Evolutionary conservation across 2,797 vertebrate species (phyloP).

Genomic region (Gymnothorax javanicus): DNA sequence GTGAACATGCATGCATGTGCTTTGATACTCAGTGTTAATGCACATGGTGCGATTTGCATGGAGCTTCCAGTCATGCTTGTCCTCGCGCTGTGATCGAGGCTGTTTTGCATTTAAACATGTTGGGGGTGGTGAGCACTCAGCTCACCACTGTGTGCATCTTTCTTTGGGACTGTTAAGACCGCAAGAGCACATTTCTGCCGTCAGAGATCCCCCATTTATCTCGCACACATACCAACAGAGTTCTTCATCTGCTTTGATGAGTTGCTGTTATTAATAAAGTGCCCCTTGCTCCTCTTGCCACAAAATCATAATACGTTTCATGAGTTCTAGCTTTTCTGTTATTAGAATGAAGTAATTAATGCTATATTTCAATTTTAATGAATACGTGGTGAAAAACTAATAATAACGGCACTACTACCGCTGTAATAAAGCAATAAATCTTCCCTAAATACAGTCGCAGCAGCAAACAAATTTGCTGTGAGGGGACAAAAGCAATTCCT

Average conservation of each 20-base stretch:
- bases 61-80: neutral
- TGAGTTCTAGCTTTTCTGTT: neutral
- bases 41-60: neutral
- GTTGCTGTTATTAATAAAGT: constrained; percentile 9
- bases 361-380: neutral
- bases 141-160: neutral
- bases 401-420: neutral
- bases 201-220: constrained; percentile 11
- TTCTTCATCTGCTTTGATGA: constrained; percentile 17
- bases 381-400: neutral
- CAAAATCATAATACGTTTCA: constrained; percentile 5
- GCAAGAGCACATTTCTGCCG: neutral
- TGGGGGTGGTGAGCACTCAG: neutral
- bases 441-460: neutral
- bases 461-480: neutral
- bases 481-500: neutral
- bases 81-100: neutral
- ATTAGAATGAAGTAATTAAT: neutral
- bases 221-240: neutral
- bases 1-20: no score
- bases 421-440: neutral
- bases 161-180: constrained; percentile 6
- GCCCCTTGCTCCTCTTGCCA: constrained; percentile 8
- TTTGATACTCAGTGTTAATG: neutral
- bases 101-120: neutral